These are phyloP conservation scores for Eudyptes chrysolophus DNA, from an alignment of 2,113 vertebrate genomes.

Conservation along the genomic window DNA sequence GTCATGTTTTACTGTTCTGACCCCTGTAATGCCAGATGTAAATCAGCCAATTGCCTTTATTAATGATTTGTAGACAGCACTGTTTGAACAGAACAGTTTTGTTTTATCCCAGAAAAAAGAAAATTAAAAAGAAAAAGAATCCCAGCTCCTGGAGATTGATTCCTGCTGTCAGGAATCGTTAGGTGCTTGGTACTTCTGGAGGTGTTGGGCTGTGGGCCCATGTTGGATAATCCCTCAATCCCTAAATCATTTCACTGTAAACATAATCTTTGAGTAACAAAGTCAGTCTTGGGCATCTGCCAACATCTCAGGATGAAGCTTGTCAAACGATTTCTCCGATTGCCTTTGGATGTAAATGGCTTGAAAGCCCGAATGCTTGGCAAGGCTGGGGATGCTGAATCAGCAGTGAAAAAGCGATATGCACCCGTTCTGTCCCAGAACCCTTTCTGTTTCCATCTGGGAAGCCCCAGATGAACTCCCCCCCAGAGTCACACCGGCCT, in stretches of 20 bases:
- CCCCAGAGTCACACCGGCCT: not conserved
- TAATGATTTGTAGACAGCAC: constrained; percentile 38
- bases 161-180: constrained; percentile 52
- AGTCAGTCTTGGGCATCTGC: constrained; percentile 25
- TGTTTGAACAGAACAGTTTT: constrained; percentile 6
- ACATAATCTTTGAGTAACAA: constrained; percentile 63
- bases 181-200: constrained; percentile 37
- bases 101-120: not conserved
- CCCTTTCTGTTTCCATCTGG: not conserved
- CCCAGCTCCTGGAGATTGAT: not conserved
- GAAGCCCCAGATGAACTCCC: not conserved
- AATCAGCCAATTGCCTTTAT: constrained; percentile 44
- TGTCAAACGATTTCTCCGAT: not conserved
- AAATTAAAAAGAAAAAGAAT: not conserved
- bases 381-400: constrained; percentile 1
- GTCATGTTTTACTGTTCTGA: constrained; percentile 45
- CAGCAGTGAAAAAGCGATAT: not conserved
- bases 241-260: constrained; percentile 64
- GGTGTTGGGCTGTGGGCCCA: constrained; percentile 41
- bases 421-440: not conserved
- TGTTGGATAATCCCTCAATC: constrained; percentile 64
- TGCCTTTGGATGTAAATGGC: not conserved
- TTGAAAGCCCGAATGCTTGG: not conserved
- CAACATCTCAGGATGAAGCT: constrained; percentile 8
- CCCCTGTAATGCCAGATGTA: constrained; percentile 25